Base-by-base conservation (phyloP, 2,113 vertebrate species). In the Ammodytes marinus region DNA sequence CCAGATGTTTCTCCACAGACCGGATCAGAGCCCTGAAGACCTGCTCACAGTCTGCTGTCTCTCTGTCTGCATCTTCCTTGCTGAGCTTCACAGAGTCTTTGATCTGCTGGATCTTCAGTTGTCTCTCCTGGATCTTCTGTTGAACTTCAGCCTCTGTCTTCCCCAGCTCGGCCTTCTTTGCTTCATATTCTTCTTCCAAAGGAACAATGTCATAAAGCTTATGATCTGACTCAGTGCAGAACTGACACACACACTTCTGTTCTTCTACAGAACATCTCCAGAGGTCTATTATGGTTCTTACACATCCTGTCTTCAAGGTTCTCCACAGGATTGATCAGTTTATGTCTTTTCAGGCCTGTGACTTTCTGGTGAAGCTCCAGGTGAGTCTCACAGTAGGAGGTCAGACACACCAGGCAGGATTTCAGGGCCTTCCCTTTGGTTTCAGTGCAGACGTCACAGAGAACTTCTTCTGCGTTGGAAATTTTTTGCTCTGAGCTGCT, bases 251-350 rank as follows among this genome's bases (percentile, higher is more conserved):
- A 2, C 43, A 50, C 4, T 27, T 69, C 53, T 13, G 40, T 40
- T 82, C 74, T 65, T 37, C 57, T 55, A 14, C 80, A 86, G 50
- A 42, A 75, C 37, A 46, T 12, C 73, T 65, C n/a, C 40, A 75
- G 13, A 8, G 27, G 73, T 65, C 50, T 43, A 1, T 6, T 13
- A 2, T 65, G 73, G 40, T 50, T 67, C 19, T 77, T 39, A 58
- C 63, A 68, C 9, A 77, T 19, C 43, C 74, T 47, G 53, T 53
- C 42, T 13, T 68, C 74, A 27, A 59, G 64, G 42, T 77, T 68
- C 6, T 49, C 70, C 35, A 73, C 70, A 19, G 70, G 46, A 50
- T 73, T 27, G 45, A 61, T 73, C 57, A 77, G 53, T 45, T 14
- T 8, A 40, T 77, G 74, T 58, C 40, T 76, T 37, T 66, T 76